These are phyloP conservation scores for Enteromius treurensis DNA, from an alignment of 2,797 vertebrate species.

Conservation along the genomic window DNA sequence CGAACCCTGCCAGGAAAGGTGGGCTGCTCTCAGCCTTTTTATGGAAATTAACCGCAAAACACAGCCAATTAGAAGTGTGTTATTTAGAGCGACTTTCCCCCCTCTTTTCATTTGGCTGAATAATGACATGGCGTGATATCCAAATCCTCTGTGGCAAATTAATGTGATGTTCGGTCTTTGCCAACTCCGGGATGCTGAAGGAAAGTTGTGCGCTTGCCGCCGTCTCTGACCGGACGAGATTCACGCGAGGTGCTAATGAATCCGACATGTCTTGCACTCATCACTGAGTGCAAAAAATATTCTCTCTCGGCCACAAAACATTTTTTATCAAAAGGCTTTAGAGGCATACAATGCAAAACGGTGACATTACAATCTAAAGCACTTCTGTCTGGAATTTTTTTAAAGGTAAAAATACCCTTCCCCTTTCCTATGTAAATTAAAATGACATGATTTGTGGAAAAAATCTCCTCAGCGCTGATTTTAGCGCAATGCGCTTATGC, in stretches of 20 bases:
- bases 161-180: constrained; percentile 74
- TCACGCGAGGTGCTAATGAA: constrained; percentile 32
- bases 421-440: constrained; percentile 18
- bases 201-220: constrained; percentile 41
- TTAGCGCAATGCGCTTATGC: constrained; percentile 83
- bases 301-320: constrained; percentile 5
- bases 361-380: background rate
- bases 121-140: constrained; percentile 72
- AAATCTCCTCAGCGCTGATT: constrained; percentile 75
- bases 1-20: constrained; percentile 74
- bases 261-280: background rate
- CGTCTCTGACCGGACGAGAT: constrained; percentile 26
- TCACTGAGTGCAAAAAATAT: background rate
- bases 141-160: constrained; percentile 73
- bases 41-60: constrained; percentile 84
- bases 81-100: constrained; percentile 78
- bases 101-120: constrained; percentile 71
- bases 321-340: background rate
- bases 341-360: background rate
- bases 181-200: constrained; percentile 63
- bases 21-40: constrained; percentile 78
- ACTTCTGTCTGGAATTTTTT: background rate
- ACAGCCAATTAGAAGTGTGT: constrained; percentile 81
- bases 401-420: background rate
- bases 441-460: constrained; percentile 65